Conservation (phyloP, 64 coral and sea anemone species). For the Orbicella faveolata region DNA sequence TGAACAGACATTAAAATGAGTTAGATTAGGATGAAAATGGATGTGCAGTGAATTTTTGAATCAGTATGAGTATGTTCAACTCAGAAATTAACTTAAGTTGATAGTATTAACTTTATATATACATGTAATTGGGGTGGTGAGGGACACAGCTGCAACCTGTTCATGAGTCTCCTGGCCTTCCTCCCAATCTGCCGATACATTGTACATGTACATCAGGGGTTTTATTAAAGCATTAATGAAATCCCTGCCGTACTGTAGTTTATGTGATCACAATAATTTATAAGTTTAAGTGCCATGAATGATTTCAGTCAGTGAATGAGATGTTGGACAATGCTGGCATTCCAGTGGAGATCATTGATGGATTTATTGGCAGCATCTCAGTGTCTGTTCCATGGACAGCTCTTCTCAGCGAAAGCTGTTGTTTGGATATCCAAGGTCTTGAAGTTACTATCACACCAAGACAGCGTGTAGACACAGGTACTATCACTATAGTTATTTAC, state of each 20-base stretch:
- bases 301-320: constrained; percentile 94
- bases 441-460: constrained; percentile 77
- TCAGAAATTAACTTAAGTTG: too few relatives aligned
- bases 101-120: too few relatives aligned
- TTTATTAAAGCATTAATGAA: neutral
- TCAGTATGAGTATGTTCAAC: too few relatives aligned
- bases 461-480: constrained; percentile 83
- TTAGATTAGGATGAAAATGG: too few relatives aligned
- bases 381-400: constrained; percentile 96
- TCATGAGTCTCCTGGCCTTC: too few relatives aligned
- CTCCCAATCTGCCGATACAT: too few relatives aligned
- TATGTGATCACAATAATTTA: too few relatives aligned
- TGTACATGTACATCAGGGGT: neutral
- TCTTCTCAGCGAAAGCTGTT: constrained; percentile 90
- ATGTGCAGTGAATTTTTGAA: too few relatives aligned
- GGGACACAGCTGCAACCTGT: too few relatives aligned
- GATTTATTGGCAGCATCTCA: constrained; percentile 88
- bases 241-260: neutral
- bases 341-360: constrained; percentile 95
- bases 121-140: too few relatives aligned
- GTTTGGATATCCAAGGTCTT: constrained; percentile 88
- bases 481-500: neutral
- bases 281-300: neutral
- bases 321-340: constrained; percentile 87
- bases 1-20: too few relatives aligned